Conservation (phyloP, 1,140 invertebrate species). For the Steinernema feltiae region DNA sequence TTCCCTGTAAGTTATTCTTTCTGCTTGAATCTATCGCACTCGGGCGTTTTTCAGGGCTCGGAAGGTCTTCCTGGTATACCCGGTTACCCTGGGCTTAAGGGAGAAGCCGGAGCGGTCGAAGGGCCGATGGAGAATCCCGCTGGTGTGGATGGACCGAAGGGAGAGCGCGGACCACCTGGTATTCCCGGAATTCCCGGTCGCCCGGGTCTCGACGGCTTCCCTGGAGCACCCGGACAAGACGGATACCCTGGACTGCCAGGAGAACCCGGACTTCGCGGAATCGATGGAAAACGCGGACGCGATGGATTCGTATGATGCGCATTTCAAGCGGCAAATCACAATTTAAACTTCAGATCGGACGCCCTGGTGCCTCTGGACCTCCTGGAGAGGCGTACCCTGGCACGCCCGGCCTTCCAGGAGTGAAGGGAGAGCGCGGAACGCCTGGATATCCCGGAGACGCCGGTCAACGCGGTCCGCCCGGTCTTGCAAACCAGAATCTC, state of each 20-base stretch:
- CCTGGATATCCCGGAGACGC: constrained; percentile 22
- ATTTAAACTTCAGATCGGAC: constrained; percentile 16
- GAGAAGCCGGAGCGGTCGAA: constrained; percentile 53
- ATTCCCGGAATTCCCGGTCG: constrained; percentile 30
- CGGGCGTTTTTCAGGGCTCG: constrained; percentile 33
- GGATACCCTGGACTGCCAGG: constrained; percentile 35
- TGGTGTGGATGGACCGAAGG: constrained; percentile 34
- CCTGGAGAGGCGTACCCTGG: constrained; percentile 31
- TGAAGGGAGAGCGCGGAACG: constrained; percentile 22
- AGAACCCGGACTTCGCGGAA: constrained; percentile 28
- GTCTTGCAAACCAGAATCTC: constrained; percentile 18
- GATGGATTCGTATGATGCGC: constrained; percentile 25
- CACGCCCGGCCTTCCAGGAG: constrained; percentile 24
- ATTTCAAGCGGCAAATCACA: neutral
- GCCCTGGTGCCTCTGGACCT: constrained; percentile 31
- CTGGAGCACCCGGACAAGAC: constrained; percentile 32
- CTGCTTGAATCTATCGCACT: neutral
- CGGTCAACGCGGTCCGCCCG: constrained; percentile 26
- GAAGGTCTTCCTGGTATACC: constrained; percentile 51
- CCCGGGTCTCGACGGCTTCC: constrained; percentile 23
- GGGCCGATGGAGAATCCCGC: constrained; percentile 56
- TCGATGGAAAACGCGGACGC: constrained; percentile 36
- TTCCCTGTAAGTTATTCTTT: constrained; percentile 31
- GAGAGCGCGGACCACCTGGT: constrained; percentile 31
- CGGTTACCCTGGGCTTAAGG: constrained; percentile 51